phyloP scores from a whole-genome alignment of 2,888 invertebrate species.

The Polylopha cassiicola region DNA sequence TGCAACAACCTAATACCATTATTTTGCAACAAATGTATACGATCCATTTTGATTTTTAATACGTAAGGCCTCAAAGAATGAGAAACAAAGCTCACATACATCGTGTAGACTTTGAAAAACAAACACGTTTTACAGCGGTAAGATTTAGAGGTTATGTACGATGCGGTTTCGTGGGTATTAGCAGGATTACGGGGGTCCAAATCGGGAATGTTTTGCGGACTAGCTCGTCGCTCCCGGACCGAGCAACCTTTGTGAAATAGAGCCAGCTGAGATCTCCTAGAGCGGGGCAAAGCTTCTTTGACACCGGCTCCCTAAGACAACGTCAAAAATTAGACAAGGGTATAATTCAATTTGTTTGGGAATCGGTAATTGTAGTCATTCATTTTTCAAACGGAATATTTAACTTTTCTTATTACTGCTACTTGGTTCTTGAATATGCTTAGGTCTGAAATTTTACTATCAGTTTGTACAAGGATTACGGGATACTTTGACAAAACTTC shows the following conservation, averaged over 20 bases:
- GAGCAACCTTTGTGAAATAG: conserved; percentile 36
- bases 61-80: no score
- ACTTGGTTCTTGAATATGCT: no score
- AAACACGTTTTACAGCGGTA: conserved; percentile 25
- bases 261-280: conserved; percentile 39
- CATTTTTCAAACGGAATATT: no score
- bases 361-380: no score
- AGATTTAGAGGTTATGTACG: conserved; percentile 42
- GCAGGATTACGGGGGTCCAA: conserved; percentile 42
- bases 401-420: no score
- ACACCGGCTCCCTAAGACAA: conserved; percentile 26
- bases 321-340: conserved; percentile 23
- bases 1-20: no score
- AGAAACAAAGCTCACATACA: no score
- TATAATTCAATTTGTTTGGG: conserved; percentile 16
- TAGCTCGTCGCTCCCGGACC: conserved; percentile 35
- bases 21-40: no score
- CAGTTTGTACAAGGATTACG: no score
- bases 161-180: conserved; percentile 48
- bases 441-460: no score
- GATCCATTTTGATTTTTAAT: no score
- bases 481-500: no score
- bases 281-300: conserved; percentile 33
- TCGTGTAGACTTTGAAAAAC: conserved; percentile 17
- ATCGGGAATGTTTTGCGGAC: conserved; percentile 44